Conservation (phyloP, 2,797 vertebrate genomes). For the Melanotaenia pygmaea region DNA sequence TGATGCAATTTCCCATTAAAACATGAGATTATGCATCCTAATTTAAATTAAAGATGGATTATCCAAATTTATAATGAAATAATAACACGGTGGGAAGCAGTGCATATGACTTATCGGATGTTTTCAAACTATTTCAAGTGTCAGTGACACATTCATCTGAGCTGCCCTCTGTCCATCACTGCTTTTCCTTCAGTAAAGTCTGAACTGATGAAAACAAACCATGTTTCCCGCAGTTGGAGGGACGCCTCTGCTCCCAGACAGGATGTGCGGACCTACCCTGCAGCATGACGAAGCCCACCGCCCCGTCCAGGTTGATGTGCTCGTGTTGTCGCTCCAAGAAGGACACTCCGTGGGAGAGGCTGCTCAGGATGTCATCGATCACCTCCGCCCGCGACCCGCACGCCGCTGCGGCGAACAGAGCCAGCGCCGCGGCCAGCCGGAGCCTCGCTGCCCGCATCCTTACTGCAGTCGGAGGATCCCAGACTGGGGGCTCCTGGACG, state of each 20-base stretch:
- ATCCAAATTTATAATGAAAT: no score
- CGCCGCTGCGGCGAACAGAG: slow-evolving; percentile 58
- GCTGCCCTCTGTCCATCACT: no score
- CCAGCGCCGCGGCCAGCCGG: slow-evolving; percentile 50
- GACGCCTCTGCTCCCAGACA: background rate
- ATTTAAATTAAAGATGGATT: no score
- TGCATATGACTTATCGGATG: no score
- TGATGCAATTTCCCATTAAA: no score
- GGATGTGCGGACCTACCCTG: slow-evolving; percentile 79
- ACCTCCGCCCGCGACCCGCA: slow-evolving; percentile 71
- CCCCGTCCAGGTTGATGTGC: slow-evolving; percentile 87
- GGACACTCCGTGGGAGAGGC: slow-evolving; percentile 76
- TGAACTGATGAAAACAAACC: background rate
- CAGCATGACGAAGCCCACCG: slow-evolving; percentile 84
- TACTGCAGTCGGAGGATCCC: no score
- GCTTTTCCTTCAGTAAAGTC: no score
- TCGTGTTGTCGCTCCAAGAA: slow-evolving; percentile 84
- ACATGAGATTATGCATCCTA: no score
- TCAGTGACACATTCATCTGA: no score
- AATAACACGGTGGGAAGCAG: no score
- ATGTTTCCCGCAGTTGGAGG: slow-evolving; percentile 22
- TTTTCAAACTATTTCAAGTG: no score
- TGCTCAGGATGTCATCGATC: slow-evolving; percentile 82
- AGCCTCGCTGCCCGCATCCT: slow-evolving; percentile 62
- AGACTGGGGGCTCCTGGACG: slow-evolving; percentile 17